Conservation (phyloP, 2,888 invertebrate genomes). For the Drosophila neutralis region DNA sequence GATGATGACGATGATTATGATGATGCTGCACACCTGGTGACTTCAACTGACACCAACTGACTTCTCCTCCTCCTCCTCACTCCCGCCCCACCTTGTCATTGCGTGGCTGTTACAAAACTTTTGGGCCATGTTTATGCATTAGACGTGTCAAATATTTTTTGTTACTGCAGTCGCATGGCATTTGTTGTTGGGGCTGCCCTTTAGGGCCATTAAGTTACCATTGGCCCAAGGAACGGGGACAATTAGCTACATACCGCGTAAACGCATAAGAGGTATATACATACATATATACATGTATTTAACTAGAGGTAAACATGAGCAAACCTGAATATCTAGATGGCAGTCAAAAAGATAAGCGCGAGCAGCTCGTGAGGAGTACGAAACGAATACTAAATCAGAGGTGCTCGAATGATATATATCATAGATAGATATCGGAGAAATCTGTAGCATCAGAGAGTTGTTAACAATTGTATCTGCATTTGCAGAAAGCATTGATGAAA, state of each 20-base stretch:
- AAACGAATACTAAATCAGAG: not conserved
- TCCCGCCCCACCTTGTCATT: not conserved
- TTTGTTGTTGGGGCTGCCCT: conserved; percentile 44
- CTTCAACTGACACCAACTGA: conserved; percentile 10
- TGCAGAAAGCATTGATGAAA: not conserved
- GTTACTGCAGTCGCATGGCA: conserved; percentile 53
- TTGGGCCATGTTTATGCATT: conserved; percentile 78
- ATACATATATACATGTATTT: not conserved
- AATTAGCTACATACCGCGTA: conserved; percentile 17
- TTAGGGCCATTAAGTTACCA: conserved; percentile 73
- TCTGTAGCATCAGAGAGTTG: not conserved
- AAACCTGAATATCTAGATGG: not conserved
- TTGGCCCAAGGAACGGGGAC: conserved; percentile 10
- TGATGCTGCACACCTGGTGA: conserved; percentile 54
- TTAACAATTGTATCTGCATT: not conserved
- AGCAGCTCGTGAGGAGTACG: not conserved
- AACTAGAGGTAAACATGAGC: not conserved
- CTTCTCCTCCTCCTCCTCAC: not conserved
- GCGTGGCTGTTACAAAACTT: conserved; percentile 40
- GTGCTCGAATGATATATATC: too few relatives aligned
- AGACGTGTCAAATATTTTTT: conserved; percentile 68
- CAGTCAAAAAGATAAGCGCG: not conserved
- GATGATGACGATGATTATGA: conserved; percentile 16
- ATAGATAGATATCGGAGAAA: not conserved
- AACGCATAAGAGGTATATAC: conserved; percentile 12